Conservation (phyloP, 2,797 vertebrate genomes). For the Manis pentadactyla region DNA sequence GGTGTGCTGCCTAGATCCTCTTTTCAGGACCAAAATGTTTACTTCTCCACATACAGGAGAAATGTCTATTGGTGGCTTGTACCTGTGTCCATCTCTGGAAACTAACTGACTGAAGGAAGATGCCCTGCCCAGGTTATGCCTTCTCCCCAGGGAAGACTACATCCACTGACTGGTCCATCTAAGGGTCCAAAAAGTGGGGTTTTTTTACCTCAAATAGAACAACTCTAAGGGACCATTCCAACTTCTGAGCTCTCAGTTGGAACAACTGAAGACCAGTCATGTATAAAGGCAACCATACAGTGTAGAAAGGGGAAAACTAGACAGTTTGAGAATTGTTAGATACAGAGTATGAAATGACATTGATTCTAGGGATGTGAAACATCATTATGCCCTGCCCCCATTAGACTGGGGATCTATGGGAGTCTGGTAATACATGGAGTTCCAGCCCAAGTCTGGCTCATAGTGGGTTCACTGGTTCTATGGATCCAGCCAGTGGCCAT, state of each 20-base stretch:
- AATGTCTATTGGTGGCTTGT: not conserved
- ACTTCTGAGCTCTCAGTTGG: not conserved
- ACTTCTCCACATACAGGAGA: not conserved
- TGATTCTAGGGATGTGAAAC: not conserved
- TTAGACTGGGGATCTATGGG: not conserved
- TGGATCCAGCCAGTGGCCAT: not conserved
- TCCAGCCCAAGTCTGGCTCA: not conserved
- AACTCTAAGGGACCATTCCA: not conserved
- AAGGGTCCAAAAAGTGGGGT: accelerated
- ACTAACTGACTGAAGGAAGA: not conserved
- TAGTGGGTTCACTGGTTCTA: not conserved
- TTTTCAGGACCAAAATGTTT: not conserved
- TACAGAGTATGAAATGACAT: not conserved
- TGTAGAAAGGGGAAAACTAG: not conserved
- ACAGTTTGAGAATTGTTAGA: not conserved
- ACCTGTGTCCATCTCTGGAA: not conserved
- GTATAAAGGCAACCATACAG: not conserved
- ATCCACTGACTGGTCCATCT: not conserved
- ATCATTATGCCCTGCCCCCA: not conserved
- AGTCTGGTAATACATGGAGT: not conserved
- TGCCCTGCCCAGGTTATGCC: not conserved
- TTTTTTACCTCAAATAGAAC: not conserved
- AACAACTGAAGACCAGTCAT: not conserved
- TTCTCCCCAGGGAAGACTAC: accelerated
- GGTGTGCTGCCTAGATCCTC: not conserved